Conservation (phyloP, 2,113 vertebrate species). For the Odocoileus hemionus region DNA sequence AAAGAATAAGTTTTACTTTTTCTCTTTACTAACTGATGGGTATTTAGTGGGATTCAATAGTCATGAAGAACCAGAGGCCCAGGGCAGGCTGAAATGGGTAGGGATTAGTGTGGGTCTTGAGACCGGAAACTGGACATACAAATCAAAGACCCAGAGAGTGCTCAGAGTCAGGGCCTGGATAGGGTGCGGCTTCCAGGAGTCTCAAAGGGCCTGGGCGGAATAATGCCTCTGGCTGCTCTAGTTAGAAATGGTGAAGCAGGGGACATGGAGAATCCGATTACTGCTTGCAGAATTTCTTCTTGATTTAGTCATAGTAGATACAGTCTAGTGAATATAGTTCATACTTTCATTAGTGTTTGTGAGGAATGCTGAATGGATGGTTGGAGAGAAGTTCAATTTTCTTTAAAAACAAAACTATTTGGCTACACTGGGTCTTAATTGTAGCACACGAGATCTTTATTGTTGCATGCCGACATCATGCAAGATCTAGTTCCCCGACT, state of each 20-base stretch:
- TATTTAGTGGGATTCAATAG: neutral
- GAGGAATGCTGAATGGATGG: neutral
- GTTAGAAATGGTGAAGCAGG: neutral
- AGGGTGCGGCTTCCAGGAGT: rapidly evolving
- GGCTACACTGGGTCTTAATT: neutral
- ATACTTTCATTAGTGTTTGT: neutral
- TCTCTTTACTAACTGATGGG: neutral
- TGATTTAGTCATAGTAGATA: neutral
- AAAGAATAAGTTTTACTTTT: neutral
- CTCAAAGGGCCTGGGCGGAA: neutral
- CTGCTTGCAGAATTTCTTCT: neutral
- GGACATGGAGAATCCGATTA: neutral
- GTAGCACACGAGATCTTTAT: neutral
- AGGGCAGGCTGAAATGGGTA: rapidly evolving
- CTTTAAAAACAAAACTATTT: neutral
- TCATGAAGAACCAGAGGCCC: neutral
- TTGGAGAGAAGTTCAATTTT: neutral
- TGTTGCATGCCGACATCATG: neutral
- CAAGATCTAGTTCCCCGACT: neutral
- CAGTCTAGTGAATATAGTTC: neutral
- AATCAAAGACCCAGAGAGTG: neutral
- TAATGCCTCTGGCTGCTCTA: neutral
- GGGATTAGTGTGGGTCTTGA: neutral
- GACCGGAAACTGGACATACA: neutral
- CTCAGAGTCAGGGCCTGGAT: neutral